These are phyloP conservation scores for Chondrosia reniformis DNA, from an alignment of 37 sponge, comb jelly and placozoan genomes.

Conservation along the genomic window DNA sequence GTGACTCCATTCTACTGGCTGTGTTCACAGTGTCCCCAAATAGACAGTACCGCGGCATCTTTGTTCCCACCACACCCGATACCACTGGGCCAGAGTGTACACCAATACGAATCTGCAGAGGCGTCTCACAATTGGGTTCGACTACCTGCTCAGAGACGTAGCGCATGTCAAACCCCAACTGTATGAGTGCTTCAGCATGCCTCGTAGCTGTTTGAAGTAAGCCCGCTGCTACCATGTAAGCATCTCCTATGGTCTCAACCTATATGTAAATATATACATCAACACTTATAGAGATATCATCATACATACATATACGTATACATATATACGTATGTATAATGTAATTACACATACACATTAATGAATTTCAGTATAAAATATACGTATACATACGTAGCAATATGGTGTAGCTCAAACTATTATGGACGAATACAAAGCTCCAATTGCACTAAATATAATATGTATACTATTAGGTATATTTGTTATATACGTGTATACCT, in stretches of 20 bases:
- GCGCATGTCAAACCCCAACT: conserved; percentile 71
- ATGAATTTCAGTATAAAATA: too few species aligned
- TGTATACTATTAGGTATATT: too few species aligned
- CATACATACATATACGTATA: too few species aligned
- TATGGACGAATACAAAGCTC: too few species aligned
- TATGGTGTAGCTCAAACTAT: too few species aligned
- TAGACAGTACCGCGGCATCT: conserved; percentile 93
- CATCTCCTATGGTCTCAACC: conserved; percentile 91
- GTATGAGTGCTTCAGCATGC: conserved; percentile 55
- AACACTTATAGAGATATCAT: too few species aligned
- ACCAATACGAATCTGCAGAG: conserved; percentile 78
- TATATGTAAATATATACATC: neutral
- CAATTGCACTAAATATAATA: too few species aligned
- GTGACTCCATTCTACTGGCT: conserved; percentile 90
- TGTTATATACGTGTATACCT: conserved; percentile 55
- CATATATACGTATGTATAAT: too few species aligned
- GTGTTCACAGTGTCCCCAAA: conserved; percentile 97
- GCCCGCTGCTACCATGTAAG: conserved; percentile 84
- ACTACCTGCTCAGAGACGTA: conserved; percentile 38
- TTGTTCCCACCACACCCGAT: conserved; percentile 88
- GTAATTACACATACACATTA: too few species aligned
- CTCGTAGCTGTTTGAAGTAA: conserved; percentile 38
- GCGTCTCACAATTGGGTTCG: conserved; percentile 13
- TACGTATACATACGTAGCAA: too few species aligned
- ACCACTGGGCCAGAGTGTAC: conserved; percentile 89